A percentile compares a stretch with the other conserved stretches of the same genome.
phyloP scores from a whole-genome alignment of 2,113 vertebrate genomes.

The Aldabrachelys gigantea region DNA sequence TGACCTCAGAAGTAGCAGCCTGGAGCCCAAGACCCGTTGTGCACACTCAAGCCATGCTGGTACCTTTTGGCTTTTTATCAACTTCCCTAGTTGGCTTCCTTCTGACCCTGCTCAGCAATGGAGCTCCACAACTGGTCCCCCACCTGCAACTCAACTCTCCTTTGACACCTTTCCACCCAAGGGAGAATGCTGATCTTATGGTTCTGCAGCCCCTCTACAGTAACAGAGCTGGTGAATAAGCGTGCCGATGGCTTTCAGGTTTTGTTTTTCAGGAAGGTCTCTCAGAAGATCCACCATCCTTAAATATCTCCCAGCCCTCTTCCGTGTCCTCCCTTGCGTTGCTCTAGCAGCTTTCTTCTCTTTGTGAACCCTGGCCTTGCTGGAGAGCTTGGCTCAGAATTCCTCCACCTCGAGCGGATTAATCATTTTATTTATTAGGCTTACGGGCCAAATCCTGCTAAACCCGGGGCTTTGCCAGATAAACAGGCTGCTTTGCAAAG shows the following conservation, averaged over 20 bases:
- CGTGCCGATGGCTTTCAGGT: neutral
- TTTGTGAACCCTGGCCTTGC: neutral
- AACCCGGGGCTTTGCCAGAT: slow-evolving; percentile 73
- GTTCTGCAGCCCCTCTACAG: neutral
- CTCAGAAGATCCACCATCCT: neutral
- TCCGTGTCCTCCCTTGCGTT: neutral
- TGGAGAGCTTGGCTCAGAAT: slow-evolving; percentile 1
- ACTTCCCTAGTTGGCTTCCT: neutral
- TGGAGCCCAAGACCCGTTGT: neutral
- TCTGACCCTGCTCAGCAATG: neutral
- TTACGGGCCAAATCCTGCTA: slow-evolving; percentile 73
- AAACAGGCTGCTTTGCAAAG: slow-evolving; percentile 74
- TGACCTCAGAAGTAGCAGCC: neutral
- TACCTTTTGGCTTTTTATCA: neutral
- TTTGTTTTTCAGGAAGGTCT: neutral
- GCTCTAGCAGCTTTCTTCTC: neutral
- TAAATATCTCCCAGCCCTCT: neutral
- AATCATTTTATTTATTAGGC: slow-evolving; percentile 77
- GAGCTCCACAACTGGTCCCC: neutral
- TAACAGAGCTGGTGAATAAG: neutral
- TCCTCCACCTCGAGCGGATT: slow-evolving; percentile 72
- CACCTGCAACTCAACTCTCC: neutral
- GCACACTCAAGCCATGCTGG: neutral
- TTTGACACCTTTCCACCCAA: neutral
- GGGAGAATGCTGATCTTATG: neutral